A percentile compares a stretch with the other conserved stretches of the same genome.
phyloP scores from a whole-genome alignment of 1,140 invertebrate genomes.

The Sweltsa coloradensis region DNA sequence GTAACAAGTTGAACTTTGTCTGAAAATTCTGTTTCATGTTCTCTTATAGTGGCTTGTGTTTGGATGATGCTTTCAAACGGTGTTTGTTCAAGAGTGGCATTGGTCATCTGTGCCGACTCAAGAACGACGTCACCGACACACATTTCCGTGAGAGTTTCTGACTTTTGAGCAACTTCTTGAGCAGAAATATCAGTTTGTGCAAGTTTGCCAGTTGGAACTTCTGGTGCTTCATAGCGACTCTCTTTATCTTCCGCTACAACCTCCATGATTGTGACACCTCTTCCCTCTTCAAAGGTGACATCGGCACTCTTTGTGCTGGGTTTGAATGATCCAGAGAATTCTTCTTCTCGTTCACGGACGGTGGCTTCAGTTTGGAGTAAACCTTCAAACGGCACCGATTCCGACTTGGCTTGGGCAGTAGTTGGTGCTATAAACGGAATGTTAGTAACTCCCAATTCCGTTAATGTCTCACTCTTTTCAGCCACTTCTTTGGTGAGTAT shows the following conservation, averaged over 20 bases:
- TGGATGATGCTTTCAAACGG: constrained; percentile 36
- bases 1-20: constrained; percentile 18
- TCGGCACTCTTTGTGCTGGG: constrained; percentile 25
- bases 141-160: constrained; percentile 29
- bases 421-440: constrained; percentile 24
- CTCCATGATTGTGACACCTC: constrained; percentile 31
- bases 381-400: constrained; percentile 28
- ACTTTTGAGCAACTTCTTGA: constrained; percentile 32
- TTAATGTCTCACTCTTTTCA: constrained; percentile 31
- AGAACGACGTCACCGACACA: constrained; percentile 24
- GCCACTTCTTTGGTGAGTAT: constrained; percentile 25
- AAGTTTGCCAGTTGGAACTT: constrained; percentile 16
- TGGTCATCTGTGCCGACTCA: constrained; percentile 19
- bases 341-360: constrained; percentile 28
- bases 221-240: constrained; percentile 19
- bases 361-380: constrained; percentile 29
- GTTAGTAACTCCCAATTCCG: constrained; percentile 24
- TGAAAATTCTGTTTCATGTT: constrained; percentile 35
- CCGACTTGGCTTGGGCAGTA: constrained; percentile 22
- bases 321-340: constrained; percentile 24
- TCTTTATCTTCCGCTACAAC: constrained; percentile 31
- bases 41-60: constrained; percentile 32
- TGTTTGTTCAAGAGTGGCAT: constrained; percentile 31
- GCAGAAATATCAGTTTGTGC: constrained; percentile 25
- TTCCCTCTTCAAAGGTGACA: constrained; percentile 20